Base-by-base conservation (phyloP, 2,888 invertebrate species). In the Pachycephus smyrnensis region DNA sequence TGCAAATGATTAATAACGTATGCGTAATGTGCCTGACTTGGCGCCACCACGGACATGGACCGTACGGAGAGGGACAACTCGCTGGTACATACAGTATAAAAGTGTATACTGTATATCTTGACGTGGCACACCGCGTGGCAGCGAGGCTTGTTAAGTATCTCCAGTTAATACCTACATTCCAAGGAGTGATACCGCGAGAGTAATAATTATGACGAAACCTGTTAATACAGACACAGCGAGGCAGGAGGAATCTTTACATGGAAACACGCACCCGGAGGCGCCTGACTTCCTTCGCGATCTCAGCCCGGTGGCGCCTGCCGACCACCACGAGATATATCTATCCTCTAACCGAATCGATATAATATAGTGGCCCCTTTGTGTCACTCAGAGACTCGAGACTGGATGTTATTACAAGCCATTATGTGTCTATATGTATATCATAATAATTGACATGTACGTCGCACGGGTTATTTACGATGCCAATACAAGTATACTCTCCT, bases 301-400 rank as follows among this genome's bases (percentile, higher is more conserved):
- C 33, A 36, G 35, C 36, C 33, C 37, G 35, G 74, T 36, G 74
- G 74, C 71, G 71, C 71, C 74, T 74, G n/a, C 74, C 74, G 74
- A n/a, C 74, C 36, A 23, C 33, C 33, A 36, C 12, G 37, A 74
- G 79, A 82, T 83, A 80, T 82, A 80, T 83, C 79, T 71, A 71
- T n/a, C n/a, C n/a, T n/a, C n/a, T n/a, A n/a, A n/a, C 71, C 71
- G 71, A 71, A 31, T 12, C n/a, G 71, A 71, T 71, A 71, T 71
- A 31, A 71, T 77, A 84, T 80, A 84, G 81, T 84, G 83, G 83
- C 78, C 78, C 75, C 82, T 85, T 84, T 85, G 82, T 84, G 80
- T 81, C 79, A 80, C 71, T 81, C 71, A 71, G 71, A 33, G 31
- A 32, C 71, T 71, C 71, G 31, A 71, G 71, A 31, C 71, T 71